Conservation (phyloP, 1,140 invertebrate genomes). For the Plutomurus gul region DNA sequence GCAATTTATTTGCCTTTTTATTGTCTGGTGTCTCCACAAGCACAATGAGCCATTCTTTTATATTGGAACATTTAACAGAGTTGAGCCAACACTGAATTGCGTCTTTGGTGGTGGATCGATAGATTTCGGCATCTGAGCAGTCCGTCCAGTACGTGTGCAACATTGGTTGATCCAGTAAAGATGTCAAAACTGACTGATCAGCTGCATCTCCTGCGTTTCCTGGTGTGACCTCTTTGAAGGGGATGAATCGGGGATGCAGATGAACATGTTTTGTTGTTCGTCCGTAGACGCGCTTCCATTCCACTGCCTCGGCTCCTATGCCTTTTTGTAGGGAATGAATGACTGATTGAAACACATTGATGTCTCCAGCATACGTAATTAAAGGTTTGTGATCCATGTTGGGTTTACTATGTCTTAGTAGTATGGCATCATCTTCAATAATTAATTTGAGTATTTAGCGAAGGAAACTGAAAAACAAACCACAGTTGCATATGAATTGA, state of each 20-base stretch:
- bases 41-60: conserved; percentile 92
- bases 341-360: conserved; percentile 80
- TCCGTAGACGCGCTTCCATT: conserved; percentile 86
- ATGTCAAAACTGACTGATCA: conserved; percentile 33
- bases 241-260: conserved; percentile 81
- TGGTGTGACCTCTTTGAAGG: conserved; percentile 64
- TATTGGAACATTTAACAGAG: conserved; percentile 71
- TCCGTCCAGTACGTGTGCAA: conserved; percentile 96
- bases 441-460: background rate
- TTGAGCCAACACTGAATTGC: conserved; percentile 87
- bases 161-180: conserved; percentile 75
- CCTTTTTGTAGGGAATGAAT: conserved; percentile 75
- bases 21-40: conserved; percentile 90
- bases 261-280: conserved; percentile 79
- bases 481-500: too few species aligned
- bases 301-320: conserved; percentile 80
- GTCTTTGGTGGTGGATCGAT: conserved; percentile 82
- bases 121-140: conserved; percentile 89
- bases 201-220: conserved; percentile 52
- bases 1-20: conserved; percentile 86
- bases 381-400: conserved; percentile 40
- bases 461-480: background rate
- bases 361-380: conserved; percentile 74
- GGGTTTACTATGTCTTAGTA: background rate
- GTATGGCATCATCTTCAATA: background rate